Evolutionary conservation across 2,113 vertebrate species (phyloP), one percentile per base, ranked within the genome.

Genomic region (Tapirus terrestris): DNA sequence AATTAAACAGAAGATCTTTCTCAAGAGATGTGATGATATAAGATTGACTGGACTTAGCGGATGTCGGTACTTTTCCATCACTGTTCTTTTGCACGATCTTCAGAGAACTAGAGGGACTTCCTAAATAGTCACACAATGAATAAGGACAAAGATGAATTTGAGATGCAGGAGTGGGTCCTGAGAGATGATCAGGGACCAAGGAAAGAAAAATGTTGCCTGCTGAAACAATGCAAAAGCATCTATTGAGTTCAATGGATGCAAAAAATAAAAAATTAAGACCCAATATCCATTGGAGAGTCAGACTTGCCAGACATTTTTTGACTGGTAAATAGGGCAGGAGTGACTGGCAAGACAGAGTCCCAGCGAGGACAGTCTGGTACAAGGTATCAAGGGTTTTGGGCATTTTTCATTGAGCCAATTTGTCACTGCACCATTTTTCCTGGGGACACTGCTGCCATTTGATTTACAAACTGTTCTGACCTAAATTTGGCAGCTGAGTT

Each of bases 241-340:
- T 27, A 1, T 8, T 4, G 2, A 25, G 25, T 39, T 51, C 83
- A 17, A 1, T 1, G 29, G 87, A 31, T 33, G 25, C 17, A 51
- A 17, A 45, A 36, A 58, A 51, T 70, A 36, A 10, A 2, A 27
- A 45, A 9, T 39, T 12, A 45, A 84, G 63, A 25, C 14, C 4
- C 18, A 29, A 3, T 1, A 2, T 36, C 36, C 0, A 0, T 4
- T 0, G 31, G 84, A 9, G 10, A 6, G 6, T 48, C 39, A 20
- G n/a, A 17, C 25, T 60, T 4, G 48, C n/a, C 2, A 1, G n/a
- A 58, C 4, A 1, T 0, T 21, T 70, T 53, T 10, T 43, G 53
- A 14, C 14, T 4, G 31, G 29, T 4, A 33, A n/a, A 0, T 1
- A 8, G 39, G 29, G 43, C 2, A 10, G 61, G 23, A 5, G 25